Evolutionary conservation across 2,888 invertebrate genomes (phyloP), one percentile per base, ranked within the genome.

Genomic region (Minunthozetes semirufus): DNA sequence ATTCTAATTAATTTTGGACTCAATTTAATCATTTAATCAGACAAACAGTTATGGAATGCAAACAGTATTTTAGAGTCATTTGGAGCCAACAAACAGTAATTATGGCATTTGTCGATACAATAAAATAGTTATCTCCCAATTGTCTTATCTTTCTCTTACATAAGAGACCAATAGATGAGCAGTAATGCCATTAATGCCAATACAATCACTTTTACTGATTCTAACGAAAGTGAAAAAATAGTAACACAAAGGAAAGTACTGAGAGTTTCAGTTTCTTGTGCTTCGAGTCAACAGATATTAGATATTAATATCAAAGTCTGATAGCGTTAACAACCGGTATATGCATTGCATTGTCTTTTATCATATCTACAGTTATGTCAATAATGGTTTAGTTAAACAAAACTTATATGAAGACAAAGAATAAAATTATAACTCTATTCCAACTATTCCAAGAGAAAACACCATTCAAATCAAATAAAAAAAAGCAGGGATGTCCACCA

Each of bases 141-240:
- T 22, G 15, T 17, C 61, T 38, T 63, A 33, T 63, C 38, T 25
- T 15, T 22, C 27, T 33, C 15, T 63, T 63, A 63, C 19, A 63
- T 63, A 63, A 63, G 29, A 63, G 63, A 63, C 33, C 33, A 33
- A 63, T 33, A n/a, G 33, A 63, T 56, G 56, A 22, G 13, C 56
- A 56, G 22, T 13, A 56, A 56, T 56, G 13, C 63, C 38, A 29
- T 9, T 63, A 27, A 56, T 56, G 13, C 63, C 38, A 29, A 33
- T 63, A 27, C 63, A 63, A 63, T 38, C 29, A 63, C 63, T 63
- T 63, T 29, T 29, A 63, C 63, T 63, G 63, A 63, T 38, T 63
- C n/a, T 33, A 15, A 33, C 38, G 33, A 29, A 63, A 63, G 29
- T 29, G n/a, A 63, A 63, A 53, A 27, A 59, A 27, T 27, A 29